phyloP scores from a whole-genome alignment of 2,113 vertebrate species.

The Silurus glanis region DNA sequence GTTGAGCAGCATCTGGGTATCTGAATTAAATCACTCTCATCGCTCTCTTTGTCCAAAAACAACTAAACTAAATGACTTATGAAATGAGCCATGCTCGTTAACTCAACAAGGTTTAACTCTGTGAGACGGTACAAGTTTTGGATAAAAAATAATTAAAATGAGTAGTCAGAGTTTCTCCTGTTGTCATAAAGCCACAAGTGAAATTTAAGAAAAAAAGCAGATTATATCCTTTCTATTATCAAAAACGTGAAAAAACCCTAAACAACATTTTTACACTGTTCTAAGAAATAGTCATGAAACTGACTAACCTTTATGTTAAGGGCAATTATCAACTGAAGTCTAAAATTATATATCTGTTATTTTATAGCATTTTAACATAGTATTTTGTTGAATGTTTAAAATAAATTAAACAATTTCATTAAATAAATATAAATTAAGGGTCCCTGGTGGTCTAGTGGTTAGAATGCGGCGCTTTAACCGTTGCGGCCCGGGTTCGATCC shows the following conservation, averaged over 20 bases:
- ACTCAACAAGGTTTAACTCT: neutral
- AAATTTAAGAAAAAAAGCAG: neutral
- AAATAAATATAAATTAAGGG: neutral
- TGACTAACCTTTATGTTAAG: neutral
- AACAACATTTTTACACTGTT: neutral
- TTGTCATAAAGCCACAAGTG: neutral
- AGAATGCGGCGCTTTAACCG: too few species aligned
- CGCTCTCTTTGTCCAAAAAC: neutral
- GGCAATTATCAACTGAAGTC: neutral
- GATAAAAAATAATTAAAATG: neutral
- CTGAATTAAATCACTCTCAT: conserved; percentile 18
- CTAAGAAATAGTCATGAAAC: neutral
- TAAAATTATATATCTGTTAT: neutral
- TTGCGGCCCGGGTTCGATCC: too few species aligned
- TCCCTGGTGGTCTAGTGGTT: too few species aligned
- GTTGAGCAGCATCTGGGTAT: conserved; percentile 22
- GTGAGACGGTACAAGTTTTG: neutral
- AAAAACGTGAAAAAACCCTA: neutral
- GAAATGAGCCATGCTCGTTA: neutral
- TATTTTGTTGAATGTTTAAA: neutral
- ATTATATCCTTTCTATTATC: neutral
- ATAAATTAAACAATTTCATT: neutral
- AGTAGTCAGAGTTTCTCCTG: neutral
- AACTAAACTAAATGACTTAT: neutral
- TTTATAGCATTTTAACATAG: neutral